phyloP scores from a whole-genome alignment of 2,113 vertebrate species.

The Egretta garzetta region DNA sequence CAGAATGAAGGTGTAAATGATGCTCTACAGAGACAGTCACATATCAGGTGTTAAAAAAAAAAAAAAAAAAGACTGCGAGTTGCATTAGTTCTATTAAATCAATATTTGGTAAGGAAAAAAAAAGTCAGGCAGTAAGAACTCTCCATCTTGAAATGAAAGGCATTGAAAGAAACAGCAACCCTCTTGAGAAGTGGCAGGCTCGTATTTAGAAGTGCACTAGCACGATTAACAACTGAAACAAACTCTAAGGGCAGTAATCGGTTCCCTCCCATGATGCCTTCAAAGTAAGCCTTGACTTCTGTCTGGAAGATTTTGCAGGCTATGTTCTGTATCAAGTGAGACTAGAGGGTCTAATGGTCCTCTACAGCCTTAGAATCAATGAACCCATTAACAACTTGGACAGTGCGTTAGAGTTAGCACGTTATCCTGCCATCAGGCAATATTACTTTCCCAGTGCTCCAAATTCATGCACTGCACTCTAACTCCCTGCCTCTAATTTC shows the following conservation, averaged over 20 bases:
- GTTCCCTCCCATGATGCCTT: neutral
- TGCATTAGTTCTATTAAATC: neutral
- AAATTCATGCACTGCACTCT: neutral
- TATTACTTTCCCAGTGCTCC: neutral
- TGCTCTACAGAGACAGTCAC: neutral
- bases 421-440: neutral
- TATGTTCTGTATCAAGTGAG: neutral
- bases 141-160: neutral
- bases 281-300: neutral
- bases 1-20: neutral
- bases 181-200: neutral
- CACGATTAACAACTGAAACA: neutral
- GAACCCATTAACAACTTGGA: neutral
- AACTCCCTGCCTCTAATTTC: neutral
- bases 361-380: neutral
- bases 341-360: neutral
- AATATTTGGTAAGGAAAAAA: neutral
- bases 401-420: neutral
- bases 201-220: neutral
- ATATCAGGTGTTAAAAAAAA: neutral
- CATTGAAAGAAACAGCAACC: neutral
- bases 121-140: neutral
- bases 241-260: neutral
- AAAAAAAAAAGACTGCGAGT: neutral
- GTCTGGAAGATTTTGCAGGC: neutral